Evolutionary conservation across 2,888 invertebrate species (phyloP), one percentile per base, ranked within the genome.

Genomic region (Leptopilina myrica): DNA sequence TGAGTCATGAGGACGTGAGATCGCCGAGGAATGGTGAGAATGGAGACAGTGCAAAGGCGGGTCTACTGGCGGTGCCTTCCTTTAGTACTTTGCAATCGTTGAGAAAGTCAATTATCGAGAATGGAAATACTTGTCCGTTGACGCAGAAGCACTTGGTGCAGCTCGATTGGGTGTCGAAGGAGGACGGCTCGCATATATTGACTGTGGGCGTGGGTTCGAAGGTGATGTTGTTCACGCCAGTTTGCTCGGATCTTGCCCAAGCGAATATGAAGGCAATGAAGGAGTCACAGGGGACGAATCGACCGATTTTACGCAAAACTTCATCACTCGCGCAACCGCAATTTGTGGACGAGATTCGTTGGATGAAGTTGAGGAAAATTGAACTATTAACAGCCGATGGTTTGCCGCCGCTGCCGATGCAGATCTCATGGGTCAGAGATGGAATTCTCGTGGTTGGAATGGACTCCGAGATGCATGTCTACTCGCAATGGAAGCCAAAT

Each of bases 391-490:
- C 99, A 0, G 99, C 98, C 0, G 99, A 99, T 89, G 98, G 99
- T 0, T 92, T 99, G 62, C 98, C 98, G 0, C 99, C 99, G 0
- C 92, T 99, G 73, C 99, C 99, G 0, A 99, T 99, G 97, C 98
- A 99, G 91, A 97, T 99, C 87, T 98, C 98, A 2, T 99, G 99
- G 99, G 98, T 99, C 0, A 94, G 99, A 40, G 99, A 99, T 89
- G 99, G 99, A 0, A 98, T 99, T 84, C 93, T 99, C 1, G 98
- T 99, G 0, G 98, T 99, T 1, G 99, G 99, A 2, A 99, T 99
- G 99, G 98, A 99, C 91, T 99, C 98, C 3, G 99, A 99, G 92
- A 99, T 99, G 98, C 98, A 99, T 89, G 98, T 99, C 0, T 99
- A 99, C 91, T 98, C 98, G 0, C 99, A 99, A 89, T 99, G 99